Conservation (phyloP, 2,888 invertebrate genomes). For the Stratiomys singularior region DNA sequence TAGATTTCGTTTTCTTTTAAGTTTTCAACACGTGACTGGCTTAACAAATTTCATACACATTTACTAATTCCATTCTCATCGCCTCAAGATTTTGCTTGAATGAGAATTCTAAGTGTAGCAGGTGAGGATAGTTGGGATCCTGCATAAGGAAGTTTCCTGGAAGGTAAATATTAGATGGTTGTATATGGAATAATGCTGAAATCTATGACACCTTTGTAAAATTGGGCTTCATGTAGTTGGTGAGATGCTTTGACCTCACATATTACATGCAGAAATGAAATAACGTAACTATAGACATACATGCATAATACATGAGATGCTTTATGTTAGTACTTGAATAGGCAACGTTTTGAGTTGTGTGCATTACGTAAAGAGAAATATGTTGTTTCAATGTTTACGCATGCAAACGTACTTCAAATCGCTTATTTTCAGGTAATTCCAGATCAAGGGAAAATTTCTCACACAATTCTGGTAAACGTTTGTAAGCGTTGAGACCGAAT, state of each 20-base stretch:
- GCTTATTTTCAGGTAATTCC: no score
- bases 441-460: no score
- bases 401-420: no score
- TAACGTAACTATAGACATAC: not conserved
- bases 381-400: no score
- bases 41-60: slow-evolving; percentile 1
- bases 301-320: no score
- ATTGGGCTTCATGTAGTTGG: not conserved
- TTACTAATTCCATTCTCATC: not conserved
- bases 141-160: not conserved
- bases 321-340: no score
- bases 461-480: no score
- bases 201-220: not conserved
- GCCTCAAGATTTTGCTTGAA: not conserved
- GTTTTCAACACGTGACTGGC: slow-evolving; percentile 7
- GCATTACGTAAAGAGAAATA: no score
- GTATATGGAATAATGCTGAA: not conserved
- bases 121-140: not conserved
- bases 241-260: not conserved
- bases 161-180: slow-evolving; percentile 4
- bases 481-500: no score
- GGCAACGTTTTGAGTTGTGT: no score
- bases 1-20: slow-evolving; percentile 23
- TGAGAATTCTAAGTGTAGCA: not conserved
- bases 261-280: not conserved